Conservation (phyloP, 2,113 vertebrate species). For the Phylloscopus whistleri region DNA sequence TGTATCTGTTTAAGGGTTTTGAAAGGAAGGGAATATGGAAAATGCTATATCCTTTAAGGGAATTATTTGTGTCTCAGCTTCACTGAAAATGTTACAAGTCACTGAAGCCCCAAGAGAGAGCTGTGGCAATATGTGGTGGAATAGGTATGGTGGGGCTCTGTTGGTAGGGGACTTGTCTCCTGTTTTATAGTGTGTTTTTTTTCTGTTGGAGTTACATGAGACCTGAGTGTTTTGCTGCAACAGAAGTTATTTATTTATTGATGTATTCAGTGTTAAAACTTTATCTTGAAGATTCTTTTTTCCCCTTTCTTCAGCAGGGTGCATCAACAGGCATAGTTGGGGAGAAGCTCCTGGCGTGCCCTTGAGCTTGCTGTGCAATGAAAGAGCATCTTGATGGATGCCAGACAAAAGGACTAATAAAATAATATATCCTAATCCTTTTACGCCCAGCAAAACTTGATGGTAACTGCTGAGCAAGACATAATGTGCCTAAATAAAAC, state of each 20-base stretch:
- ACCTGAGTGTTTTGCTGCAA: not conserved
- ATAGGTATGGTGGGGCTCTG: not conserved
- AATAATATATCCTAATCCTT: constrained; percentile 13
- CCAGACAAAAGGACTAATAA: not conserved
- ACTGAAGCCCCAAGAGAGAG: not conserved
- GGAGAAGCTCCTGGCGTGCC: not conserved
- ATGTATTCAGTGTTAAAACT: not conserved
- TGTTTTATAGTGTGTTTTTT: not conserved
- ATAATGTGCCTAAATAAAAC: constrained; percentile 14
- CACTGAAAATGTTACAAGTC: not conserved
- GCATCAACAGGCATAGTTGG: not conserved
- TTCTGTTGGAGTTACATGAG: not conserved
- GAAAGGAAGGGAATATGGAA: not conserved
- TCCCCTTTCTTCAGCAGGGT: not conserved
- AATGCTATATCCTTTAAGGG: not conserved
- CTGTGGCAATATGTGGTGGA: not conserved
- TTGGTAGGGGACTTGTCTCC: not conserved
- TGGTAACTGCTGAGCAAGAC: constrained; percentile 7
- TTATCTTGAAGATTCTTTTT: not conserved
- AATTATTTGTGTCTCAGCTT: not conserved
- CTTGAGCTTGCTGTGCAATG: not conserved
- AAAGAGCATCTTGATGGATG: not conserved
- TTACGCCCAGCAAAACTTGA: not conserved
- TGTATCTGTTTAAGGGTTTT: not conserved
- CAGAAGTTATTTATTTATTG: not conserved